These are phyloP conservation scores for Paragorgia papillata DNA, from an alignment of 92 coral and sea anemone genomes.

Conservation along the genomic window DNA sequence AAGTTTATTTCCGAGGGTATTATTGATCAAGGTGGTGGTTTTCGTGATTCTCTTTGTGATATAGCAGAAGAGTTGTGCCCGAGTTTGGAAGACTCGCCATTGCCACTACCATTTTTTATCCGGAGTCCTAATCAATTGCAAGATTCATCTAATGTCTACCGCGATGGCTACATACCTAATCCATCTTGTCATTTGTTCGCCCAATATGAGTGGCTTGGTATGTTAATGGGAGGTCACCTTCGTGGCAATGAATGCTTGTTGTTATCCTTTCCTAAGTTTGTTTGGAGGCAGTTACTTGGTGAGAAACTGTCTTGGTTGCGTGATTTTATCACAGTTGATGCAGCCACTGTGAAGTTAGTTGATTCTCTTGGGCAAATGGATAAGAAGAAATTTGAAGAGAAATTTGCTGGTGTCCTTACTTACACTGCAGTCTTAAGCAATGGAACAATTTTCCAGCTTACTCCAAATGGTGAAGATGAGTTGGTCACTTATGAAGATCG, in stretches of 20 bases:
- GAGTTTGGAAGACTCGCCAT: slow-evolving; percentile 74
- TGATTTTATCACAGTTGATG: slow-evolving; percentile 88
- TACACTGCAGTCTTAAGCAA: slow-evolving; percentile 88
- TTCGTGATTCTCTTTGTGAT: slow-evolving; percentile 95
- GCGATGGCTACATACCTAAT: slow-evolving; percentile 94
- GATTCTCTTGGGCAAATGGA: slow-evolving; percentile 78
- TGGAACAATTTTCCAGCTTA: slow-evolving; percentile 73
- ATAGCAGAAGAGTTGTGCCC: slow-evolving; percentile 98
- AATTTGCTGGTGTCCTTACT: slow-evolving; percentile 84
- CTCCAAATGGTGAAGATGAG: slow-evolving; percentile 80
- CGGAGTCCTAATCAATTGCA: slow-evolving; percentile 97
- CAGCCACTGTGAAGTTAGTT: slow-evolving; percentile 84
- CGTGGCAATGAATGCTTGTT: slow-evolving; percentile 92
- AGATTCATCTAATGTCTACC: slow-evolving; percentile 96
- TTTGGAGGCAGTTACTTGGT: slow-evolving; percentile 92
- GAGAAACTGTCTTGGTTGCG: slow-evolving; percentile 96
- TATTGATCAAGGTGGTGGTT: slow-evolving; percentile 99
- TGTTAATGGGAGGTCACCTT: slow-evolving; percentile 95
- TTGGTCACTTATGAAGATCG: slow-evolving; percentile 85
- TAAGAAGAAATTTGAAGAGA: slow-evolving; percentile 75
- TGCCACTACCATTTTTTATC: slow-evolving; percentile 85
- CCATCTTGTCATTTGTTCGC: slow-evolving; percentile 86
- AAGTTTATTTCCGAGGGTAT: slow-evolving; percentile 96
- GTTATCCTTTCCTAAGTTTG: slow-evolving; percentile 82
- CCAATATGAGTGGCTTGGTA: slow-evolving; percentile 95